phyloP scores from a whole-genome alignment of 2,113 vertebrate species.

The Rhegmatorhina hoffmannsi region DNA sequence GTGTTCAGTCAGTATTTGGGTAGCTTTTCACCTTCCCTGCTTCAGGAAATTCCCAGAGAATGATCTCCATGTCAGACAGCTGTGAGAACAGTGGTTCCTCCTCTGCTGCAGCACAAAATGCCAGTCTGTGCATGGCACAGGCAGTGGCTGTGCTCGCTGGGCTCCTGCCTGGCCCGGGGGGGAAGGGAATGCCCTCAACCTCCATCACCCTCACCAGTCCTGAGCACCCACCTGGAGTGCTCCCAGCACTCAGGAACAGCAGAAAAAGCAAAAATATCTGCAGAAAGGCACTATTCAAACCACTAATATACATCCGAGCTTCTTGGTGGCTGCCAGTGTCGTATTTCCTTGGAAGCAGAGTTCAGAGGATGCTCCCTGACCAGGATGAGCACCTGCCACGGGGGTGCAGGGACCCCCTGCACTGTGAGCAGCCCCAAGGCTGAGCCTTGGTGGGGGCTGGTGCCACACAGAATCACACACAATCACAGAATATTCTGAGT shows the following conservation, averaged over 20 bases:
- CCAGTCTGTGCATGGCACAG: neutral
- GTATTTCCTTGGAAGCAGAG: neutral
- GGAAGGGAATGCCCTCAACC: neutral
- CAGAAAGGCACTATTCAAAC: neutral
- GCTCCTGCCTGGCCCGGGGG: neutral
- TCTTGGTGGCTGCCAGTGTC: neutral
- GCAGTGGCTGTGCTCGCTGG: neutral
- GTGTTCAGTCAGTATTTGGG: neutral
- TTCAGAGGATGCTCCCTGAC: neutral
- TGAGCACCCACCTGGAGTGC: neutral
- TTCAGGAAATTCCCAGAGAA: neutral
- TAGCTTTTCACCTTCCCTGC: neutral
- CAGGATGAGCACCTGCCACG: neutral
- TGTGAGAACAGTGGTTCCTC: neutral
- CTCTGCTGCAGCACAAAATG: neutral
- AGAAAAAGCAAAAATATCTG: neutral
- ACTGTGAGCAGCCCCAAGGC: neutral
- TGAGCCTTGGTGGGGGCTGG: neutral
- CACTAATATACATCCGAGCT: rapidly evolving
- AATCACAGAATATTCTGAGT: neutral
- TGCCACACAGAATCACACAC: neutral
- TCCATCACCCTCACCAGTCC: neutral
- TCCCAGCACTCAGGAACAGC: neutral
- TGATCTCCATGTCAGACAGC: neutral
- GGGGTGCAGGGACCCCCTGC: neutral